phyloP scores from a whole-genome alignment of 2,797 vertebrate species.

The Microctenopoma steveboyesi region DNA sequence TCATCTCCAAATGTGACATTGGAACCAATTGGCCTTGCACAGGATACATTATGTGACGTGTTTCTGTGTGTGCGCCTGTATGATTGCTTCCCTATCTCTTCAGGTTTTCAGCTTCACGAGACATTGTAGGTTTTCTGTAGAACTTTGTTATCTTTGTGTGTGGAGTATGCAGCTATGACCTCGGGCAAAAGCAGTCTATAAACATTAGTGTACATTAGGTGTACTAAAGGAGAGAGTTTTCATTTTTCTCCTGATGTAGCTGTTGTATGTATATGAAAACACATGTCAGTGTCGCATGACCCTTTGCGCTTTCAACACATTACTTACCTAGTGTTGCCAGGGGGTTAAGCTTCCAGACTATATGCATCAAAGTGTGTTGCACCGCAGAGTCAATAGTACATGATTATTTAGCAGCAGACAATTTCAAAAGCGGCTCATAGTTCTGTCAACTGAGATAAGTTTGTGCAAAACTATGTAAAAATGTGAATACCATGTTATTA shows the following conservation, averaged over 20 bases:
- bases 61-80: not conserved
- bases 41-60: conserved; percentile 25
- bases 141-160: conserved; percentile 51
- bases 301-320: not conserved
- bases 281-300: not conserved
- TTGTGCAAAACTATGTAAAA: not conserved
- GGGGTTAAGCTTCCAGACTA: conserved; percentile 2
- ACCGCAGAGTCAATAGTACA: conserved; percentile 15
- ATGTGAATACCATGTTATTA: not conserved
- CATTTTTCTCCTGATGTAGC: conserved; percentile 17
- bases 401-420: conserved; percentile 19
- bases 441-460: not conserved
- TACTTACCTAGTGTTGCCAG: conserved; percentile 23
- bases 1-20: conserved; percentile 42
- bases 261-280: conserved; percentile 43
- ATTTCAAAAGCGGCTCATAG: not conserved
- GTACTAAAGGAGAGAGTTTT: conserved; percentile 15
- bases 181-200: conserved; percentile 35
- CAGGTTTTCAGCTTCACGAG: conserved; percentile 34
- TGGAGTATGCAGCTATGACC: conserved; percentile 40
- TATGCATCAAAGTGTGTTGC: conserved; percentile 25
- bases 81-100: conserved; percentile 13
- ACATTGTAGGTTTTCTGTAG: conserved; percentile 41
- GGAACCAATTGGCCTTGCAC: conserved; percentile 50
- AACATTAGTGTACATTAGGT: conserved; percentile 35